Evolutionary conservation across 35 echinoderm and acorn worm genomes (phyloP), one percentile per base, ranked within the genome.

Genomic region (Acanthaster planci): DNA sequence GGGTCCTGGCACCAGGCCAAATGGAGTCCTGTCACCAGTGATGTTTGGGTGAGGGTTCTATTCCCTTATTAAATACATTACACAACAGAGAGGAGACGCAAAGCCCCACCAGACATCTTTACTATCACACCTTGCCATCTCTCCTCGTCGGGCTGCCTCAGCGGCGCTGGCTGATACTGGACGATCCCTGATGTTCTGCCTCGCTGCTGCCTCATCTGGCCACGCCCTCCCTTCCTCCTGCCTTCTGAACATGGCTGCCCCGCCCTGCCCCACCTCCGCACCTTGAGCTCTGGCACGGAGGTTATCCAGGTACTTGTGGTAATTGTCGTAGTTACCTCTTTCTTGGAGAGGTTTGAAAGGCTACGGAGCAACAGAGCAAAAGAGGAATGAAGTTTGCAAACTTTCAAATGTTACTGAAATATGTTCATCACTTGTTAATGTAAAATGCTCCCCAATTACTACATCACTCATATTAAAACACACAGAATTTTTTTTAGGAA

Each of bases 151-250:
- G 4, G 95, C 95, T 57, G 95, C 95, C 31, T 91, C 88, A 22
- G 95, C 95, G 18, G 95, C 95, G 82, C 95, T 98, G 18, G 95
- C 95, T n/a, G 95, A 98, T 34, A 91, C 96, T 1, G 96, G 96
- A 30, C 96, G 80, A 44, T 99, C 80, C 52, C 67, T 86, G 67
- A 94, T 94, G 56, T 90, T 87, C 60, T 78, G 47, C 38, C 87
- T 77, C 37, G 79, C 36, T 51, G 92, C 89, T 31, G 76, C 57
- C 5, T 82, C 88, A 51, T 89, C 82, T 21, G 75, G 82, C 76
- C 76, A 29, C 40, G 77, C 55, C 68, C 60, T 87, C 42, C 82
- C 17, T 0, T 17, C 84, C 26, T 91, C 59, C 0, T 88, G 85
- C 84, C 90, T 47, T 32, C 87, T 72, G 54, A 90, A 93, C 21